Evolutionary conservation across 2,113 vertebrate species (phyloP), one percentile per base, ranked within the genome.

Genomic region (Eonycteris spelaea): DNA sequence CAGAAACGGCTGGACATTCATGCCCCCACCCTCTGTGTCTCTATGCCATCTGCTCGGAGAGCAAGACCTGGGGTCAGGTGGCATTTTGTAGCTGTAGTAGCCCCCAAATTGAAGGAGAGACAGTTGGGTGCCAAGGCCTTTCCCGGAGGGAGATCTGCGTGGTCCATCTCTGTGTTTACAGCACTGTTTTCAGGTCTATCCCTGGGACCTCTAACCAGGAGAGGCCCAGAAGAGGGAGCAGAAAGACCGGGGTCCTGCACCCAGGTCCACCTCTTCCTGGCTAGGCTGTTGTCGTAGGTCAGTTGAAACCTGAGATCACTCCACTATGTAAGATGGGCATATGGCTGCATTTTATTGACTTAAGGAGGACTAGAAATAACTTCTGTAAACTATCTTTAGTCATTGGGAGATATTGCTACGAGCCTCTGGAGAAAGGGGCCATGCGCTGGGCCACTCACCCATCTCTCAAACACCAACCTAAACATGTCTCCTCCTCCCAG

Each of bases 21-120:
- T 28, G 9, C 7, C 3, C 16, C 22, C 2, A 26, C 7, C 18
- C 5, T 0, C 38, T 40, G 13, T 73, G 0, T 67, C 4, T 3
- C 28, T 33, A 0, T 35, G 8, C 51, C n/a, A 19, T 38, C 5
- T 3, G 38, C 8, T 22, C 43, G 0, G 13, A 70, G 51, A 38
- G 3, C 0, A 13, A 24, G 12, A 22, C 5, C 9, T 82, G 40
- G n/a, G 19, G 28, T 10, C 16, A 5, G 28, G 0, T 28, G 83
- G 26, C 11, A 4, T 51, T 68, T 51, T 11, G 7, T 11, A n/a
- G 70, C 14, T 28, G 12, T 48, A 21, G 28, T 51, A 65, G 30
- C 4, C 7, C 24, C 33, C 63, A 18, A 9, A 12, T n/a, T 65
- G 38, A 78, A 6, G 59, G 51, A 55, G 30, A 75, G 78, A 30